A percentile compares a stretch with the other conserved stretches of the same genome.
Conservation (phyloP, 2,888 invertebrate species). For the Aphodius granarius region DNA sequence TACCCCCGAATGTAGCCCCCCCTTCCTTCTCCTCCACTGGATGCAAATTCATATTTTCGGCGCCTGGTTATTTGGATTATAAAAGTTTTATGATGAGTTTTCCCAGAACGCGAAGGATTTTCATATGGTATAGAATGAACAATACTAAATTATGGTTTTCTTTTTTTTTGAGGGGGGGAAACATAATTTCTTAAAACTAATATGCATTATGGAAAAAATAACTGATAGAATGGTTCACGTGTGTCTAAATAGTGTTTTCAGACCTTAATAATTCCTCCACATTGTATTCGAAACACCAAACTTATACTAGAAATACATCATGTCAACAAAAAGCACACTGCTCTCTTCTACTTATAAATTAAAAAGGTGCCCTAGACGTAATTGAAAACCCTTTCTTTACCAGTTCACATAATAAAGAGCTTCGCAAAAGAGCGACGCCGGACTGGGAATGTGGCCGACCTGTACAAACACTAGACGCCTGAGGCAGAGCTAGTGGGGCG, state of each 20-base stretch:
- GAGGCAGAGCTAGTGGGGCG: not conserved
- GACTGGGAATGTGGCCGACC: not conserved
- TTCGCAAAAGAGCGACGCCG: not conserved
- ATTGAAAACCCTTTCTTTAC: not conserved
- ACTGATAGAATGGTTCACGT: too few species aligned
- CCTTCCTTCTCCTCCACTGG: not conserved
- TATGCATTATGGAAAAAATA: too few species aligned
- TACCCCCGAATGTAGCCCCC: not conserved
- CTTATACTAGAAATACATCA: too few species aligned
- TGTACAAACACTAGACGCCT: not conserved
- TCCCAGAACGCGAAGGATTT: not conserved
- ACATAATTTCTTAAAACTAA: not conserved
- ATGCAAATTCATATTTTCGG: constrained; percentile 13
- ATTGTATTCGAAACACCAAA: too few species aligned
- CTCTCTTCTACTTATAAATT: not conserved
- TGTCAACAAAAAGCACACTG: too few species aligned
- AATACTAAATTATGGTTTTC: not conserved
- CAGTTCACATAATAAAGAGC: not conserved
- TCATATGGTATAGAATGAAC: not conserved
- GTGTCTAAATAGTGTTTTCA: too few species aligned
- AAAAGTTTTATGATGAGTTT: constrained; percentile 2
- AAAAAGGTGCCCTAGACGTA: not conserved
- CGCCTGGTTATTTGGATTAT: constrained; percentile 1
- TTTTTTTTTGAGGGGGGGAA: not conserved
- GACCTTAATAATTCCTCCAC: too few species aligned